Evolutionary conservation across 2,888 invertebrate species (phyloP).

Genomic region (Hirtodrosophila histrioides): DNA sequence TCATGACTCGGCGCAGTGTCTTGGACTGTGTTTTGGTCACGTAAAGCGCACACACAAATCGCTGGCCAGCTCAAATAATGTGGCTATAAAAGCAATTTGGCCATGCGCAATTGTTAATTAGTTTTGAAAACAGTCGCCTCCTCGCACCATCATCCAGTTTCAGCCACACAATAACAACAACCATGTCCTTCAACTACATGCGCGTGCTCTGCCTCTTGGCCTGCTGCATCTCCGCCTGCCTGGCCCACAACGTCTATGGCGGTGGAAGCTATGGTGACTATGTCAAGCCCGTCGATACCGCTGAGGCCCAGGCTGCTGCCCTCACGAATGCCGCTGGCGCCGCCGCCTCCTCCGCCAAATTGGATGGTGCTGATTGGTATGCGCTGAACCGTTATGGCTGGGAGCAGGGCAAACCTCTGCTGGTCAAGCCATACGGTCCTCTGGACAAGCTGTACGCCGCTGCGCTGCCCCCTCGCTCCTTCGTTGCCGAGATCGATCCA

Average conservation of each 20-base stretch:
- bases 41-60: conserved; percentile 74
- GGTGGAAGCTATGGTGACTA: conserved; percentile 22
- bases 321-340: conserved; percentile 75
- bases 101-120: conserved; percentile 73
- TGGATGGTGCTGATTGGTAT: conserved; percentile 64
- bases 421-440: conserved; percentile 69
- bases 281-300: conserved; percentile 50
- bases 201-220: conserved; percentile 61
- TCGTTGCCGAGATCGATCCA: conserved; percentile 81
- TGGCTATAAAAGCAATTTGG: conserved; percentile 81
- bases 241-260: conserved; percentile 35
- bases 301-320: conserved; percentile 72
- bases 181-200: conserved; percentile 56
- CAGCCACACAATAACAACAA: background rate
- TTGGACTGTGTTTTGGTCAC: conserved; percentile 75
- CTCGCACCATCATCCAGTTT: conserved; percentile 49
- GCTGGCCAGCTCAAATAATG: conserved; percentile 56
- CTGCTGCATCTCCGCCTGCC: conserved; percentile 52
- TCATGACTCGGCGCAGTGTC: conserved; percentile 37
- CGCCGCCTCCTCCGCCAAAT: conserved; percentile 75
- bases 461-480: conserved; percentile 80
- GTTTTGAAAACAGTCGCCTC: conserved; percentile 71
- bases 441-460: conserved; percentile 78
- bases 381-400: conserved; percentile 72
- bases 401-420: conserved; percentile 75